Conservation (phyloP, 1,140 invertebrate species). For the Ectropis grisescens region DNA sequence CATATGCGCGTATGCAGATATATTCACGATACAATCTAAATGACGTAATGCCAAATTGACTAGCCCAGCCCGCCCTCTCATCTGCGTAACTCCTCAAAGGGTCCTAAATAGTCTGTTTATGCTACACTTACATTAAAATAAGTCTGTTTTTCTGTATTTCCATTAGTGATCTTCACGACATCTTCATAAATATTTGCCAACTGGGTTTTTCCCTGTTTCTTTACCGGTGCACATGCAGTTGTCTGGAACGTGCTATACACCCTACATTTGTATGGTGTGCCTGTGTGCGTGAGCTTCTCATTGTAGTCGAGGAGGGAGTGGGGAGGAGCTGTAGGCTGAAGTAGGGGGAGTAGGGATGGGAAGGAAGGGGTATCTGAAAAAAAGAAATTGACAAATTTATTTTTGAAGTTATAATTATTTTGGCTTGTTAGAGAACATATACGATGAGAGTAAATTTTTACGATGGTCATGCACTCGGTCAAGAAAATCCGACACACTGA, state of each 20-base stretch:
- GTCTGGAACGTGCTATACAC: conserved; percentile 40
- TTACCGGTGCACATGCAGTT: conserved; percentile 21
- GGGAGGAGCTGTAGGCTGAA: conserved; percentile 23
- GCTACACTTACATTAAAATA: conserved; percentile 31
- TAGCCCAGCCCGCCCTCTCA: too few relatives aligned
- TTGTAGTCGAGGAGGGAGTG: conserved; percentile 38
- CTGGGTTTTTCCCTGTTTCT: conserved; percentile 12
- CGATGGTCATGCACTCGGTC: too few relatives aligned
- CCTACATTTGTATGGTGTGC: conserved; percentile 28
- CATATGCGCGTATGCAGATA: too few relatives aligned
- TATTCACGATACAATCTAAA: too few relatives aligned
- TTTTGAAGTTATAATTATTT: background rate
- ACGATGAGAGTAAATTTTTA: too few relatives aligned
- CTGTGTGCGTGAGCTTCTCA: conserved; percentile 26
- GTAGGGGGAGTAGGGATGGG: conserved; percentile 21
- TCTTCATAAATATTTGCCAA: conserved; percentile 32
- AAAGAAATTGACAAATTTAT: conserved; percentile 1
- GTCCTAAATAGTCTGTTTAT: too few relatives aligned
- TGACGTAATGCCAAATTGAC: too few relatives aligned
- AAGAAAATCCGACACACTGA: too few relatives aligned
- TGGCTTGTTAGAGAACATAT: too few relatives aligned
- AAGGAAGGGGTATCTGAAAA: conserved; percentile 32
- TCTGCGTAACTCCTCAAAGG: too few relatives aligned
- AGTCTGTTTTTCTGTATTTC: conserved; percentile 6
- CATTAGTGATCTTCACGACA: conserved; percentile 19